Base-by-base conservation (phyloP, 1,140 invertebrate species). In the Leptinotarsa lineolata region DNA sequence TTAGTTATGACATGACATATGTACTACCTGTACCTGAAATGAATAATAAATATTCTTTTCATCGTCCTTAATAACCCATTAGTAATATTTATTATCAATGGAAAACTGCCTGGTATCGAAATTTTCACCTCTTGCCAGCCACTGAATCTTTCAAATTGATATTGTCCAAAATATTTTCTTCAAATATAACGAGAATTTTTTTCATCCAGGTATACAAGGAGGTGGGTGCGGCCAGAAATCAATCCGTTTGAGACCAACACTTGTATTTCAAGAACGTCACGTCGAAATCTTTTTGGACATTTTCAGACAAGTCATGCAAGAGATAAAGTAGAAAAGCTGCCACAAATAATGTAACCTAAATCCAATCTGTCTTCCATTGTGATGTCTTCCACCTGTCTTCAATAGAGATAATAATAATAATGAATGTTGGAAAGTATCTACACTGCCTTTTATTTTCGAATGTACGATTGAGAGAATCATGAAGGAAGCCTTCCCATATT, bases 231-330 rank as follows among this genome's bases (percentile, higher is more conserved):
- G 97, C 13, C 88, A 90, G 0, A 78, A 85, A 6, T 87, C 95
- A 0, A 88, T 99, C 65, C 90, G 98, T 74, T 88, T 99, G 72
- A 88, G 98, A 77, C 97, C 98, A 45, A 92, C 96, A 63, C 86
- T 99, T 4, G 92, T 95, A 8, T 98, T 99, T 82, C 88, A 93
- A 77, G 90, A 92, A 74, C 88, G 94, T 74, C 98, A 99, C 85
- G 94, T 94, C 0, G 90, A 97, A 79, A 93, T 98, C 76, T 97
- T 98, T 85, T 86, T 99, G 64, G 94, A 98, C 75, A 88, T 86
- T 60, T 90, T 99, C 48, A 88, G 93, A 72, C 87, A 91, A 77
- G 90, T 93, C 24, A 85, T 97, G 45, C 91, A 90, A 76, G 85
- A 90, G 80, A 87, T 87, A 77, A 87, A 88, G 93, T 92, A 24